These are phyloP conservation scores for Cydia splendana DNA, from an alignment of 1,140 invertebrate genomes.

Conservation along the genomic window DNA sequence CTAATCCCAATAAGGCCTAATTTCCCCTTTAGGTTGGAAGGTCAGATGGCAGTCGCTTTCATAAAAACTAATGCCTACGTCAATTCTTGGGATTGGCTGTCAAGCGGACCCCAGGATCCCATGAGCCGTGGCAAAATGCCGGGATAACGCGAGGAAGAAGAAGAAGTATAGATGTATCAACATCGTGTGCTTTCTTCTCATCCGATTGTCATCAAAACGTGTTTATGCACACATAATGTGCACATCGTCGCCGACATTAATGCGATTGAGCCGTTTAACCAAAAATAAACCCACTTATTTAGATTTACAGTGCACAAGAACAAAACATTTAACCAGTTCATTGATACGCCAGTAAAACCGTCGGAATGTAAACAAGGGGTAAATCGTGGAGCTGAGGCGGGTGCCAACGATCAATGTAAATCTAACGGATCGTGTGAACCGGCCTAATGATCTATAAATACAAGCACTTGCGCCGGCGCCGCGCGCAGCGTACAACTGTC, in stretches of 20 bases:
- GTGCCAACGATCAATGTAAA: neutral
- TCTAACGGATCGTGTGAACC: constrained; percentile 11
- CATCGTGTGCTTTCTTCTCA: neutral
- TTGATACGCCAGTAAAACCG: constrained; percentile 5
- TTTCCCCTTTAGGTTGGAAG: too few species aligned
- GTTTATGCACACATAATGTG: neutral
- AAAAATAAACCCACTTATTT: constrained; percentile 1
- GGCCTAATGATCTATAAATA: constrained; percentile 16
- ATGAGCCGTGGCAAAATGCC: too few species aligned
- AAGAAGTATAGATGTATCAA: too few species aligned
- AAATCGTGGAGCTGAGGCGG: neutral
- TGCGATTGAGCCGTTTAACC: neutral
- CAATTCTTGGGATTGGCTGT: too few species aligned
- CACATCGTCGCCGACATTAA: neutral
- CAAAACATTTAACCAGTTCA: neutral
- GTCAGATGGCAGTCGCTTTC: too few species aligned
- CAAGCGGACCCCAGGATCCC: too few species aligned
- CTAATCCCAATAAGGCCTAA: too few species aligned
- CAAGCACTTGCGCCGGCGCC: neutral
- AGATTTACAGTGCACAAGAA: neutral
- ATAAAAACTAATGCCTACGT: too few species aligned
- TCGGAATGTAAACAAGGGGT: neutral
- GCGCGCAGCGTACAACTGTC: constrained; percentile 11
- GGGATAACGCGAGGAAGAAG: too few species aligned
- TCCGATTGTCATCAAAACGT: neutral